A percentile compares a stretch with the other conserved stretches of the same genome.
These are phyloP conservation scores for Cheilosia vulpina DNA, from an alignment of 2,888 invertebrate genomes.

Conservation along the genomic window DNA sequence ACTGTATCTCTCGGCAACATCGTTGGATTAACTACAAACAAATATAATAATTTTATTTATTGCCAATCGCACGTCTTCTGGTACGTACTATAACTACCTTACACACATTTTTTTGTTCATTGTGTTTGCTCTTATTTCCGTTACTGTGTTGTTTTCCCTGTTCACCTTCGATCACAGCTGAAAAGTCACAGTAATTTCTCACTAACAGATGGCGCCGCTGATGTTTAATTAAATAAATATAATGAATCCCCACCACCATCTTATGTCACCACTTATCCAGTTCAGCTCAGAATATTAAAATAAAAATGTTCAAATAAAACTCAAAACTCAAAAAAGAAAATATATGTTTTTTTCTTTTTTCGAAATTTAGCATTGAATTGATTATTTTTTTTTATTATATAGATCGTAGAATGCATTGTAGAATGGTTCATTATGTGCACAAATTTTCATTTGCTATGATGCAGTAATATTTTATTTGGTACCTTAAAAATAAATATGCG, in stretches of 20 bases:
- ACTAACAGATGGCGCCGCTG: slow-evolving; percentile 35
- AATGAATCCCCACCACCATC: slow-evolving; percentile 61
- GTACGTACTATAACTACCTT: slow-evolving; percentile 48
- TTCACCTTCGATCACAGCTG: slow-evolving; percentile 31
- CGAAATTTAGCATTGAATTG: slow-evolving; percentile 1
- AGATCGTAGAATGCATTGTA: too few relatives aligned
- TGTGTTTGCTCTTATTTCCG: slow-evolving; percentile 14
- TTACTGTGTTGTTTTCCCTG: not conserved
- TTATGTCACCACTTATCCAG: slow-evolving; percentile 39
- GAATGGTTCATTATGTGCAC: too few relatives aligned
- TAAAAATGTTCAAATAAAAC: slow-evolving; percentile 33
- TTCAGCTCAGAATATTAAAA: slow-evolving; percentile 57
- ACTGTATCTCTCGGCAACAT: slow-evolving; percentile 20
- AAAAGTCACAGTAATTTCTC: slow-evolving; percentile 63
- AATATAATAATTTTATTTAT: slow-evolving; percentile 8
- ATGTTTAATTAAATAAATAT: slow-evolving; percentile 36
- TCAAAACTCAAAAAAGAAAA: slow-evolving; percentile 35
- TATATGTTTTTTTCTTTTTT: slow-evolving; percentile 63
- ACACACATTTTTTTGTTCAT: not conserved
- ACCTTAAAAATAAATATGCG: too few relatives aligned
- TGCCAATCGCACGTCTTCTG: slow-evolving; percentile 21
- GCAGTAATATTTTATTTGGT: too few relatives aligned
- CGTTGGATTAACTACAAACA: slow-evolving; percentile 47
- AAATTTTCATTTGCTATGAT: too few relatives aligned
- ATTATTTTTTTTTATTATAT: not conserved